These are phyloP conservation scores for Atta cephalotes DNA, from an alignment of 1,140 invertebrate genomes.

Conservation along the genomic window DNA sequence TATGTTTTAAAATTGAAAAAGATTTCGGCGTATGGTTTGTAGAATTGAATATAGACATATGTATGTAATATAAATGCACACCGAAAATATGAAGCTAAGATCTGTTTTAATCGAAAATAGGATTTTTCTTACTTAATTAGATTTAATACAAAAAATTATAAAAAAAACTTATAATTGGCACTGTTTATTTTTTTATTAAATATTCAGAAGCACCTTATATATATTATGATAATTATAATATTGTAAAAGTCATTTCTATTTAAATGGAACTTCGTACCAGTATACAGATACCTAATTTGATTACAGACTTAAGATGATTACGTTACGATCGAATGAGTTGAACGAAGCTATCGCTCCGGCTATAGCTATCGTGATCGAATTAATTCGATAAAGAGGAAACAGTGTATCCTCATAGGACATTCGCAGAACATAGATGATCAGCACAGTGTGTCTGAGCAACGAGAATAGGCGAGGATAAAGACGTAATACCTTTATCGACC, in stretches of 20 bases:
- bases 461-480: background rate
- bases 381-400: slow-evolving; percentile 48
- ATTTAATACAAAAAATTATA: background rate
- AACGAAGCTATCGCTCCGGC: background rate
- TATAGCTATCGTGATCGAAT: slow-evolving; percentile 33
- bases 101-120: no score
- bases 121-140: no score
- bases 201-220: background rate
- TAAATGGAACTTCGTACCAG: background rate
- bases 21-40: no score
- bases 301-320: slow-evolving; percentile 26
- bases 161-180: background rate
- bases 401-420: slow-evolving; percentile 26
- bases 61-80: no score
- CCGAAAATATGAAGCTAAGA: no score
- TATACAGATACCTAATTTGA: slow-evolving; percentile 5
- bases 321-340: background rate
- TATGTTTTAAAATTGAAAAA: no score
- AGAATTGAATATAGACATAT: no score
- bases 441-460: slow-evolving; percentile 48
- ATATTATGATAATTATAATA: background rate
- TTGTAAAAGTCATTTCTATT: background rate
- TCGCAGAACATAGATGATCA: slow-evolving; percentile 31
- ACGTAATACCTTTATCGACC: slow-evolving; percentile 44
- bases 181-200: background rate